These are phyloP conservation scores for Babyrousa celebensis DNA, from an alignment of 2,797 vertebrate species.

Conservation along the genomic window DNA sequence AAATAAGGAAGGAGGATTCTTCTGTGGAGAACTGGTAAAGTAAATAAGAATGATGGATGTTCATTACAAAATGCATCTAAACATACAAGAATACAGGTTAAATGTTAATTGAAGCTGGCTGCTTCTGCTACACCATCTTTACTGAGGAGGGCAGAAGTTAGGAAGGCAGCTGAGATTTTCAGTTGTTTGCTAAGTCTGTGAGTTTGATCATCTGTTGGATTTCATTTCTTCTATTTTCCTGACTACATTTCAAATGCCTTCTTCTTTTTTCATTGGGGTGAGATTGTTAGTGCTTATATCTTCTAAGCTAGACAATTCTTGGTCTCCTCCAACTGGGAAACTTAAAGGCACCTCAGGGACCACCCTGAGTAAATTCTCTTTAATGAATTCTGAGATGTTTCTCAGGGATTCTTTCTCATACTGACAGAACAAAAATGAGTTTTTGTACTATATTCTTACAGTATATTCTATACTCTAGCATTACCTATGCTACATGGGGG, in stretches of 20 bases:
- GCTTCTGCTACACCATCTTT: slow-evolving; percentile 64
- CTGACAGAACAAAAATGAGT: neutral
- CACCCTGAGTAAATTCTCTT: neutral
- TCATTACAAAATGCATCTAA: slow-evolving; percentile 81
- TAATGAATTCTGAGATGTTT: slow-evolving; percentile 17
- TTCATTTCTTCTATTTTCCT: neutral
- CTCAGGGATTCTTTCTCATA: slow-evolving; percentile 43
- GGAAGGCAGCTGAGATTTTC: slow-evolving; percentile 61
- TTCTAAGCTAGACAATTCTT: slow-evolving; percentile 13
- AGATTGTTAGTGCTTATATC: neutral
- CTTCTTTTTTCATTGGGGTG: neutral
- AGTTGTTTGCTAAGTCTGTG: slow-evolving; percentile 43
- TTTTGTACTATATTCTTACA: too few species aligned
- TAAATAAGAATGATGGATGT: slow-evolving; percentile 78
- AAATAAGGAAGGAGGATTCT: slow-evolving; percentile 68
- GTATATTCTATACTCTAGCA: neutral
- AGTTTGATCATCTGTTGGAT: slow-evolving; percentile 4
- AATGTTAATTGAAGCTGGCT: slow-evolving; percentile 83
- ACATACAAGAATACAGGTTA: slow-evolving; percentile 83
- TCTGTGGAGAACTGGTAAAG: slow-evolving; percentile 65
- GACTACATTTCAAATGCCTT: neutral
- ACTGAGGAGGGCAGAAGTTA: slow-evolving; percentile 40
- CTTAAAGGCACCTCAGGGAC: neutral
- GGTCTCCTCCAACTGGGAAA: neutral
- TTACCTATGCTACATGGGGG: neutral